Evolutionary conservation across 1,140 invertebrate genomes (phyloP).

Genomic region (Helicoverpa zea): DNA sequence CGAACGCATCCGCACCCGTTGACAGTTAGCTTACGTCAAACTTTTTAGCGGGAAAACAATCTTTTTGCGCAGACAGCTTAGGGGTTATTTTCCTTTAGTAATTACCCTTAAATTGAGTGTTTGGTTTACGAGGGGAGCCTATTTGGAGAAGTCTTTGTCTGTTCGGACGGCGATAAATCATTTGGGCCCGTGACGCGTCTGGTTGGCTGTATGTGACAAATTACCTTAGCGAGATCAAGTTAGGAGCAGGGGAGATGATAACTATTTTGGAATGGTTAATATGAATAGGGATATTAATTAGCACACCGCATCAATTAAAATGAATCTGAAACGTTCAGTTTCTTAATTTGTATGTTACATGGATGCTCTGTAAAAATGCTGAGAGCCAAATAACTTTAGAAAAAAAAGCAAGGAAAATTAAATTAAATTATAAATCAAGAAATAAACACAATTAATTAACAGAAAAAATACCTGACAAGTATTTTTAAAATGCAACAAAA

Average conservation of each 20-base stretch:
- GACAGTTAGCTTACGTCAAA: conserved; percentile 67
- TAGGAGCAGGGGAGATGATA: conserved; percentile 29
- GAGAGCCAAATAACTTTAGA: too few relatives aligned
- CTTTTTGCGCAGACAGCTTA: conserved; percentile 68
- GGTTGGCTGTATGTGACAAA: conserved; percentile 80
- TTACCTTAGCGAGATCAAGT: conserved; percentile 74
- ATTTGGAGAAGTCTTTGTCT: conserved; percentile 82
- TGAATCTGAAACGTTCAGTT: neutral
- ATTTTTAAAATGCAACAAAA: neutral
- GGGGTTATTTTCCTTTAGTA: conserved; percentile 71
- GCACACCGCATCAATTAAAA: neutral
- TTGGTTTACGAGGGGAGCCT: conserved; percentile 78
- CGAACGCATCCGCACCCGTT: conserved; percentile 69
- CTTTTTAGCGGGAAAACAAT: conserved; percentile 74
- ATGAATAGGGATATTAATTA: conserved; percentile 13
- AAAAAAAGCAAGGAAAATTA: neutral
- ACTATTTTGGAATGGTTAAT: conserved; percentile 39
- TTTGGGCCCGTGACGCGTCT: conserved; percentile 75
- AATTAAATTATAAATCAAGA: too few relatives aligned
- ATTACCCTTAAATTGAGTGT: conserved; percentile 79
- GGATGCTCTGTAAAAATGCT: neutral
- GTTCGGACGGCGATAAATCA: conserved; percentile 79
- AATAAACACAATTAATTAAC: too few relatives aligned
- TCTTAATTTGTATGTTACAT: neutral
- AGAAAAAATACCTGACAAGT: neutral